Evolutionary conservation across 2,113 vertebrate species (phyloP).

Genomic region (Channa argus): DNA sequence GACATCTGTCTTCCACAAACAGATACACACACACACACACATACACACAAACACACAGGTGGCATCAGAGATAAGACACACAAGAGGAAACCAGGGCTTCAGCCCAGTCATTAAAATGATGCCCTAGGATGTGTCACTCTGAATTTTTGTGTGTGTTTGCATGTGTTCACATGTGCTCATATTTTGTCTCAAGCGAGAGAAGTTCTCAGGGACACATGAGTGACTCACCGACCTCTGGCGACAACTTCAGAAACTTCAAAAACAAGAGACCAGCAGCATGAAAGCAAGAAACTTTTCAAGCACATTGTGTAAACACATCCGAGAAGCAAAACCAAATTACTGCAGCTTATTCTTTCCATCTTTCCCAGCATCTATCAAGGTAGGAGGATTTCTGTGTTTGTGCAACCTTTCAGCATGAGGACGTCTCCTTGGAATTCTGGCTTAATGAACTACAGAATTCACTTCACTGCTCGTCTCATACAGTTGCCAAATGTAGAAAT

Average conservation of each 20-base stretch:
- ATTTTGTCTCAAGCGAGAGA: conserved; percentile 40
- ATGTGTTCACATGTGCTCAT: conserved; percentile 20
- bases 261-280: conserved; percentile 12
- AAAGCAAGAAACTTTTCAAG: conserved; percentile 33
- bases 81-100: conserved; percentile 19
- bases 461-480: neutral
- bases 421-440: conserved; percentile 14
- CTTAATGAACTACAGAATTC: conserved; percentile 34
- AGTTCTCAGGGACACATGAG: conserved; percentile 39
- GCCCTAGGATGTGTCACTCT: conserved; percentile 48
- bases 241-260: conserved; percentile 13
- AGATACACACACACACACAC: conserved; percentile 8
- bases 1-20: conserved; percentile 56
- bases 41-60: conserved; percentile 31
- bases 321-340: conserved; percentile 26
- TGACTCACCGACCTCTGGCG: conserved; percentile 52
- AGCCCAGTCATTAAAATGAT: conserved; percentile 29
- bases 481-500: conserved; percentile 23
- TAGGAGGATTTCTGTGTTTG: conserved; percentile 28
- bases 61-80: conserved; percentile 28
- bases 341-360: conserved; percentile 14
- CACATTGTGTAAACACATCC: conserved; percentile 31
- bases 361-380: conserved; percentile 15
- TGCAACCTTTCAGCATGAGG: conserved; percentile 32
- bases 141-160: neutral